A percentile compares a stretch with the other conserved stretches of the same genome.
phyloP scores from a whole-genome alignment of 2,797 vertebrate species.

The Cossypha niveicapilla region DNA sequence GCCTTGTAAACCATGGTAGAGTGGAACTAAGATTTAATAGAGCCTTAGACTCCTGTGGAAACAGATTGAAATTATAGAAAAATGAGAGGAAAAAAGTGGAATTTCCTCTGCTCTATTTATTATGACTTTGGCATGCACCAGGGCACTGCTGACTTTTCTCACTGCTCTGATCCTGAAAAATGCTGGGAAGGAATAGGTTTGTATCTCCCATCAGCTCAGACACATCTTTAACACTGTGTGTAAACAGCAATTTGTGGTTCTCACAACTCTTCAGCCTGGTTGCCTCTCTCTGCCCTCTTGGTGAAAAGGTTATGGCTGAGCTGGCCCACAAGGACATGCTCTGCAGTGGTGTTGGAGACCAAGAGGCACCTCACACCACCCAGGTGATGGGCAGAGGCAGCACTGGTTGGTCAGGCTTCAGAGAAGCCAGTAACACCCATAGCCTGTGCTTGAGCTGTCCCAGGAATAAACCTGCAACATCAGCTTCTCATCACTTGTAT shows the following conservation, averaged over 20 bases:
- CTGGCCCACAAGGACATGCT: fast-evolving
- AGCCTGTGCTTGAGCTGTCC: not conserved
- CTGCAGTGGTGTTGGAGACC: not conserved
- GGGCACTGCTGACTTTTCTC: too few relatives aligned
- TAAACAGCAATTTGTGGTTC: not conserved
- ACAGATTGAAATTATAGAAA: not conserved
- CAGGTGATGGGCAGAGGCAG: not conserved
- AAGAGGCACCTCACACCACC: not conserved
- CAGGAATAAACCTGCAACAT: not conserved
- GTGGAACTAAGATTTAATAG: not conserved
- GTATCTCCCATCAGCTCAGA: not conserved
- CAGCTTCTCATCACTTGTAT: not conserved
- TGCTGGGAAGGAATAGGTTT: fast-evolving
- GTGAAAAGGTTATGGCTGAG: not conserved
- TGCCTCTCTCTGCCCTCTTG: not conserved
- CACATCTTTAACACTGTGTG: not conserved
- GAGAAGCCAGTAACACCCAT: not conserved
- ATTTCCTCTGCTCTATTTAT: not conserved
- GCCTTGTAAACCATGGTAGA: not conserved
- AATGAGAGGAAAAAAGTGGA: fast-evolving
- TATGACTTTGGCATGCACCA: not conserved
- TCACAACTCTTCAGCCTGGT: not conserved
- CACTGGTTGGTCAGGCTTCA: not conserved
- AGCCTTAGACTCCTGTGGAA: not conserved
- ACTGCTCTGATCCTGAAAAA: not conserved